Base-by-base conservation (phyloP, 2,113 vertebrate genomes). In the Thunnus maccoyii region DNA sequence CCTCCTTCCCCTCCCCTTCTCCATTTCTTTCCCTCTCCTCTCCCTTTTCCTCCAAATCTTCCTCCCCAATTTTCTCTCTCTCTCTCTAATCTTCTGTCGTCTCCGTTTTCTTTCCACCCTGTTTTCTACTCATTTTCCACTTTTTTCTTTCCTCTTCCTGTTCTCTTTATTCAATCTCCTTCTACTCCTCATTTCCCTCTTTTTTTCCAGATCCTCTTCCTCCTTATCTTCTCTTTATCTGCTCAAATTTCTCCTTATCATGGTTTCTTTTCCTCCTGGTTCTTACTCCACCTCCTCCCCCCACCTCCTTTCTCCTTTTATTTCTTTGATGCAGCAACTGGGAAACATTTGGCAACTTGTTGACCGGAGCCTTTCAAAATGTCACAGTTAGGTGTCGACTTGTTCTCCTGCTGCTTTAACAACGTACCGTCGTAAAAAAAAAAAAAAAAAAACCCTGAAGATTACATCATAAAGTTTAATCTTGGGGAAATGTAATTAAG, bases 331-430 rank as follows among this genome's bases (percentile, higher is more conserved):
- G 86, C 72, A 76, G 44, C 32, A 61, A 56, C 73, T 68, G 76
- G 70, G 64, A 50, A 54, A 67, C 86, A 79, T 79, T 86, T 79
- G 86, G 46, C 57, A 7, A 86, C 88, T 86, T 85, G 88, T 89
- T 88, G 85, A 72, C 69, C 0, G 50, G 32, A 51, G 65, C 44
- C 16, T 12, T 80, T n/a, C 18, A 1, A 55, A 36, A 69, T 15
- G 15, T 83, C 57, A 18, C 85, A 47, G 58, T 0, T 0, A 41
- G 82, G 84, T 52, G 87, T 88, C 17, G 32, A 36, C 5, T 71
- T 5, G 67, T 66, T 32, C 30, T 44, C 8, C 50, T 22, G 57
- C 57, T 72, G 71, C 55, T 69, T 7, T 50, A 44, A 62, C 67
- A 8, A 9, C 52, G 0, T 0, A 2, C 46, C 46, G 63, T 50